These are phyloP conservation scores for Gryllus longicercus DNA, from an alignment of 2,888 invertebrate species.

Conservation along the genomic window DNA sequence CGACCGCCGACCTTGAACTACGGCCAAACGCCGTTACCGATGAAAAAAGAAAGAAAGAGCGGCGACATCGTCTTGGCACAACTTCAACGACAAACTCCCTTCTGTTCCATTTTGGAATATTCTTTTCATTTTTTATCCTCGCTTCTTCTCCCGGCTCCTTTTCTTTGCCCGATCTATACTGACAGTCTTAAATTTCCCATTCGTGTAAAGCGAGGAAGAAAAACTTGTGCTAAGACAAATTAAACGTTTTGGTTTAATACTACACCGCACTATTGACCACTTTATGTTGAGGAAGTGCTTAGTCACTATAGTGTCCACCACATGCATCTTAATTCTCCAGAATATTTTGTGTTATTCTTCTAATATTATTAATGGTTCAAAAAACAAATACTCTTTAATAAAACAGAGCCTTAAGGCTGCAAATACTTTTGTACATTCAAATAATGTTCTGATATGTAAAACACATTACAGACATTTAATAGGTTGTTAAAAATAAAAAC, in stretches of 20 bases:
- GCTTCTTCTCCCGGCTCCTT: not conserved
- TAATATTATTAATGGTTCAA: no score
- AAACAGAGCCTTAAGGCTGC: no score
- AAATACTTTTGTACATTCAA: no score
- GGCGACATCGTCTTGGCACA: not conserved
- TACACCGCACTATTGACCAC: not conserved
- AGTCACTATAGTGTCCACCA: no score
- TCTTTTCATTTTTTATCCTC: not conserved
- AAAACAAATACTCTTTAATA: no score
- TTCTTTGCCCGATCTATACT: not conserved
- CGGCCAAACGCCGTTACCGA: not conserved
- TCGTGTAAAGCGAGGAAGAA: not conserved
- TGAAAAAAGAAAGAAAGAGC: not conserved
- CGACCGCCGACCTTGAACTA: not conserved
- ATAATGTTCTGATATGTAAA: no score
- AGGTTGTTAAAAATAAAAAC: no score
- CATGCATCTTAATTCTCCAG: no score
- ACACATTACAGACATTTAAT: no score
- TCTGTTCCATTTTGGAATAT: conserved; percentile 17
- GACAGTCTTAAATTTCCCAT: not conserved
- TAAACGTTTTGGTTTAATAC: not conserved
- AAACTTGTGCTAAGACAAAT: not conserved
- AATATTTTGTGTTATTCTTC: no score
- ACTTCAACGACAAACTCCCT: conserved; percentile 9
- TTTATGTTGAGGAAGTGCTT: not conserved